Evolutionary conservation across 2,797 vertebrate genomes (phyloP).

Genomic region (Anas acuta): DNA sequence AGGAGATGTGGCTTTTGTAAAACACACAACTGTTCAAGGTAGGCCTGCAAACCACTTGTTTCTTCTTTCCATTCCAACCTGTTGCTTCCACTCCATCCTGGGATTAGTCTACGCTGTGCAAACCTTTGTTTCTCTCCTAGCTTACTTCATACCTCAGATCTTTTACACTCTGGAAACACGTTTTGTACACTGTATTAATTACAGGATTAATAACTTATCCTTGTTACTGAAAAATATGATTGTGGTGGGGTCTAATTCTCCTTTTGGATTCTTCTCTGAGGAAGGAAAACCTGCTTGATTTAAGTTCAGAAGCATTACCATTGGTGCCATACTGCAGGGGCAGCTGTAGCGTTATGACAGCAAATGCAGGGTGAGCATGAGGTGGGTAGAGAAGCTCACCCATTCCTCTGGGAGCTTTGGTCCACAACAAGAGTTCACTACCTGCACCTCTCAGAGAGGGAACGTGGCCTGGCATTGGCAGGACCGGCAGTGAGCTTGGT

Average conservation of each 20-base stretch:
- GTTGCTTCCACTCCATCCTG: not conserved
- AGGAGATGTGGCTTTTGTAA: constrained; percentile 91
- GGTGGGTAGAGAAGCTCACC: not conserved
- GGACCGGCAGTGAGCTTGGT: not conserved
- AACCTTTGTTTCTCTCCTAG: not conserved
- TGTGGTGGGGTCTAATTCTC: not conserved
- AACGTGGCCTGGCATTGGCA: not conserved
- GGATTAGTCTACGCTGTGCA: not conserved
- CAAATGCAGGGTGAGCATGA: not conserved
- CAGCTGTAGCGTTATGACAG: not conserved
- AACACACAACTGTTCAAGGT: constrained; percentile 87
- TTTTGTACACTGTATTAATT: not conserved
- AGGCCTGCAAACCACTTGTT: not conserved
- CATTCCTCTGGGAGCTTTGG: not conserved
- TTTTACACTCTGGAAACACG: not conserved
- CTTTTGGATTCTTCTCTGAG: not conserved
- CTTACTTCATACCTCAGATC: not conserved
- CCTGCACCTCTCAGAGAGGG: not conserved
- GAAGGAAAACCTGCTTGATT: not conserved
- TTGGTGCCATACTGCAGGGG: not conserved
- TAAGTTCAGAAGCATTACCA: not conserved
- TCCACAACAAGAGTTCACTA: not conserved
- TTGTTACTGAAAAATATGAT: not conserved
- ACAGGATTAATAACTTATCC: not conserved
- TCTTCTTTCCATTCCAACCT: not conserved